Base-by-base conservation (phyloP, 1,140 invertebrate genomes). In the Patella vulgata region DNA sequence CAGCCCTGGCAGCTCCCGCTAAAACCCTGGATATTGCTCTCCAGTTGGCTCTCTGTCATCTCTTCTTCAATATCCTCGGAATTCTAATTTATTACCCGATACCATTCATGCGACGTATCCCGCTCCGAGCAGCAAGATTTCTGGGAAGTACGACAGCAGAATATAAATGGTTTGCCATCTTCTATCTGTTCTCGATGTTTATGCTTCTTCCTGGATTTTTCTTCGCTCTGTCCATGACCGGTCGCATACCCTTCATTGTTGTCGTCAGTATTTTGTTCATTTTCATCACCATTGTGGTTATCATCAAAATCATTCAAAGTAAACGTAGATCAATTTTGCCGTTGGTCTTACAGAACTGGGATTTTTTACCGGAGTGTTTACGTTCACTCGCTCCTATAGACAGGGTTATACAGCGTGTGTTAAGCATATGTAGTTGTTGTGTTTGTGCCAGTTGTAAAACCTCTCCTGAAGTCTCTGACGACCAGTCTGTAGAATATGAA, bases 21-120 rank as follows among this genome's bases (percentile, higher is more conserved):
- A 68, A 76, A 2, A 71, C 27, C 56, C 64, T 88, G 5, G 66
- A 66, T 30, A 63, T 83, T 9, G 82, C 87, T 1, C 72, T 90
- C 5, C 88, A 90, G 80, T 84, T 90, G 47, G 86, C 88, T 8
- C 76, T 90, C 9, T 88, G 87, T 63, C 89, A 90, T 77, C 77
- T 88, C 0, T 85, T 90, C 48, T 90, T 90, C 75, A 90, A 90
- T 74, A 62, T 90, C 4, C 74, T 82, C 25, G 89, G 89, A 4
- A 87, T 90, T 43, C 39, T 89, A 0, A 59, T 90, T 1, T 90
- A 87, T 72, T 90, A 89, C 70, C 86, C 88, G 0, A 81, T 90
- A 31, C 89, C 89, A 3, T 82, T 81, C 59, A 84, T 86, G 75
- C 73, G 89, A 19, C 75, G 70, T 36, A 74, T 88, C 31, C 89